These are phyloP conservation scores for Heteromurus nitidus DNA, from an alignment of 2,888 invertebrate genomes.

Conservation along the genomic window DNA sequence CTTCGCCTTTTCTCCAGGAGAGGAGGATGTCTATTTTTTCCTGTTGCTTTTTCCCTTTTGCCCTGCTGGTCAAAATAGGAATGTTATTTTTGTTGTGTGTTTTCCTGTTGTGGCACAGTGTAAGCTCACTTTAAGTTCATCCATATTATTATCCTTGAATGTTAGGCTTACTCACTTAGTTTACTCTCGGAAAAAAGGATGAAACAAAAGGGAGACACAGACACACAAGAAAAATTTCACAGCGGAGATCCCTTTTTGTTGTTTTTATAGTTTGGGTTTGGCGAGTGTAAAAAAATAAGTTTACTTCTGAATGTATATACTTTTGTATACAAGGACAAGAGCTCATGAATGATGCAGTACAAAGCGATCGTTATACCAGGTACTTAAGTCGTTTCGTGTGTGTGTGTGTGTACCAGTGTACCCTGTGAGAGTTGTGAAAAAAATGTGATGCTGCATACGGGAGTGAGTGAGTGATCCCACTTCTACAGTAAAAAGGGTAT, in stretches of 20 bases:
- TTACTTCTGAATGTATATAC: not conserved
- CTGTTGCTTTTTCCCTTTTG: constrained; percentile 39
- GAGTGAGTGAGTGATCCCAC: constrained; percentile 2
- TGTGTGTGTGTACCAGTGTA: too few relatives aligned
- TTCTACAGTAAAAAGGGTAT: not conserved
- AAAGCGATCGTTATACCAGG: constrained; percentile 41
- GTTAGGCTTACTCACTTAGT: not conserved
- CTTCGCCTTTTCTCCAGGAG: too few relatives aligned
- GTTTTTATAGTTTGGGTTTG: constrained; percentile 10
- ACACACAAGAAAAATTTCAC: not conserved
- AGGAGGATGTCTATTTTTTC: constrained; percentile 3
- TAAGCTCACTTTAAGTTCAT: constrained; percentile 17
- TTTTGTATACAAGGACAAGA: constrained; percentile 16
- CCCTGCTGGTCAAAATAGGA: constrained; percentile 1
- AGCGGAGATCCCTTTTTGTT: constrained; percentile 10
- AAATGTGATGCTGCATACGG: constrained; percentile 2
- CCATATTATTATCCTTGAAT: constrained; percentile 36
- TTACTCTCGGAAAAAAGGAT: not conserved
- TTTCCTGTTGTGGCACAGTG: not conserved
- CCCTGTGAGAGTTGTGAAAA: not conserved
- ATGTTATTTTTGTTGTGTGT: not conserved
- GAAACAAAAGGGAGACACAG: not conserved
- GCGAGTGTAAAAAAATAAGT: not conserved
- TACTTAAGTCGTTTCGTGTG: constrained; percentile 40
- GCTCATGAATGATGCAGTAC: constrained; percentile 55